Percentiles rank a stretch among this genome's conserved stretches.
Evolutionary conservation across 2,797 vertebrate species (phyloP).

Genomic region (Squalus acanthias): DNA sequence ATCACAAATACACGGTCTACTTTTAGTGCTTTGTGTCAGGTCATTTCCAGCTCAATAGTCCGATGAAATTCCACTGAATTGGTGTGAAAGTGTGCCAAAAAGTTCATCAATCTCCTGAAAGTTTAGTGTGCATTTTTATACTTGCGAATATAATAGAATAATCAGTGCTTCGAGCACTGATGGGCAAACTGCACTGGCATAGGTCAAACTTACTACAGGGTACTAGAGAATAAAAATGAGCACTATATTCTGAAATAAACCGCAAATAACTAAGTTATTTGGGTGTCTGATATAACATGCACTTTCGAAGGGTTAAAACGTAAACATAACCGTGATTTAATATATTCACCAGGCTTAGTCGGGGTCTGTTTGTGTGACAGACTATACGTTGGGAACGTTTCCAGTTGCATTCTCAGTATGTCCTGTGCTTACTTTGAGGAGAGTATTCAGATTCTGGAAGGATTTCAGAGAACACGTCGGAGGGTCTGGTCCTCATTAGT

Average conservation of each 20-base stretch:
- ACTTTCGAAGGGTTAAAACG: neutral
- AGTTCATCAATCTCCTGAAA: neutral
- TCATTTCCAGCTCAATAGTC: neutral
- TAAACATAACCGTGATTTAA: neutral
- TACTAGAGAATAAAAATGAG: neutral
- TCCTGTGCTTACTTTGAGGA: constrained; percentile 20
- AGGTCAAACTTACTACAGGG: neutral
- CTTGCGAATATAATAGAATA: neutral
- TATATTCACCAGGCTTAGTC: neutral
- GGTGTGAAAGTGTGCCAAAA: neutral
- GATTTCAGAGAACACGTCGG: neutral
- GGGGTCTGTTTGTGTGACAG: neutral
- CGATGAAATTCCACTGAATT: neutral
- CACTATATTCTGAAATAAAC: neutral
- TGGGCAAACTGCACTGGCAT: neutral
- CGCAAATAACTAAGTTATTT: neutral
- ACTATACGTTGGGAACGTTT: neutral
- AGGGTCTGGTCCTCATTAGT: constrained; percentile 50
- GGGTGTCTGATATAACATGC: neutral
- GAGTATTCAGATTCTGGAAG: constrained; percentile 15
- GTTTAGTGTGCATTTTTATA: neutral
- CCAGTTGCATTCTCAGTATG: constrained; percentile 20
- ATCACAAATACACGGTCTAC: neutral
- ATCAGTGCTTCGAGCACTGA: neutral
- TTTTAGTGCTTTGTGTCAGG: neutral